Evolutionary conservation across 1,140 invertebrate species (phyloP), one percentile per base, ranked within the genome.

Genomic region (Druon quercuslanigerum): DNA sequence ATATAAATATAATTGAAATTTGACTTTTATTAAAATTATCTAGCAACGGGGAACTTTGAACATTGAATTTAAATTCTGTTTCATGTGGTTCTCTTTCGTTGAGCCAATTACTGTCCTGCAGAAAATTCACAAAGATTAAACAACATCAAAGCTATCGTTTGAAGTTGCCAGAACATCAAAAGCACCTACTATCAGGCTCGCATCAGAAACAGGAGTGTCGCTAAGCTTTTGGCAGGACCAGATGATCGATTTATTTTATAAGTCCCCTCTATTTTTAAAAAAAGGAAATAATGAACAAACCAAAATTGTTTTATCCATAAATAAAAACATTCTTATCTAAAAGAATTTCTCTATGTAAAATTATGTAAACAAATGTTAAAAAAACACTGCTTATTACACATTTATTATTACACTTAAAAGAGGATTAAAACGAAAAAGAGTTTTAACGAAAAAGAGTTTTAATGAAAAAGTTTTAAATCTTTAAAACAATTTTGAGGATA

Each of bases 151-250:
- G 57, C 13, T 19, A 25, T 14, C 57, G 84, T 87, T 88, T 87
- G 83, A 85, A 86, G 82, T 83, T 87, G 85, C 83, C 85, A 90
- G 88, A 88, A 90, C 88, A 90, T 90, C 89, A 90, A 90, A 90
- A 90, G 89, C 88, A 87, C 85, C 74, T 79, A 70, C 82, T 90
- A 90, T 86, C 87, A 87, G 89, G 89, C 73, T 86, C 70, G 57
- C 85, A 90, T 86, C 75, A 71, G 50, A 51, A 74, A 51, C 73
- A 71, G 79, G 84, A 84, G 88, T 82, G 80, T 72, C 51, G 72
- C 71, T 20, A n/a, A 66, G 33, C 57, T 46, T 40, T 66, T 56
- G 50, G 52, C 14, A 78, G 80, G 80, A 84, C 82, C 78, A 79
- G 80, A 76, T 74, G 33, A 66, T 66, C 20, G 56, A 66, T 78